phyloP scores from a whole-genome alignment of 2,888 invertebrate genomes.

The Pseudococcus jackbeardsleyi region DNA sequence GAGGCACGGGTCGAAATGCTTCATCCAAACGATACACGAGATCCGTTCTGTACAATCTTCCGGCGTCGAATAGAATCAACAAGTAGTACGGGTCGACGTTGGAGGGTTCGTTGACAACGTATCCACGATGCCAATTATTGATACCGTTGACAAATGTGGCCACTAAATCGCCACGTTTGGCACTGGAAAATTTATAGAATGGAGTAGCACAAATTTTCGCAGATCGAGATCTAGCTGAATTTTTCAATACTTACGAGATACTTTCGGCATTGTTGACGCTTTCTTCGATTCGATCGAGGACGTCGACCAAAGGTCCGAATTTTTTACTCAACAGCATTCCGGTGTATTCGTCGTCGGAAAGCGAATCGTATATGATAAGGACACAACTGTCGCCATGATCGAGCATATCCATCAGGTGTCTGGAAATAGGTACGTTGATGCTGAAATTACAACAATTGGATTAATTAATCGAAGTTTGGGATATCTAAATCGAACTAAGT shows the following conservation, averaged over 20 bases:
- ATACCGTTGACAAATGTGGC: background rate
- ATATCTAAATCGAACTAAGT: no score
- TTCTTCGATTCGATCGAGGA: background rate
- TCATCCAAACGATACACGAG: background rate
- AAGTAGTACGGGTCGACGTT: background rate
- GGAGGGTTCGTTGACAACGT: background rate
- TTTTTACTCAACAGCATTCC: constrained; percentile 18
- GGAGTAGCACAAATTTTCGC: no score
- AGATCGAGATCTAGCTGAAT: no score
- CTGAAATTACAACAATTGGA: background rate
- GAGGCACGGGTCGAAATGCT: background rate
- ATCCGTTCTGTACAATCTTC: background rate
- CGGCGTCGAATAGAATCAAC: constrained; percentile 4
- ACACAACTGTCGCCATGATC: background rate
- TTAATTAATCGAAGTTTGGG: no score
- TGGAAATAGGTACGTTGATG: background rate
- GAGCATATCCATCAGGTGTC: background rate
- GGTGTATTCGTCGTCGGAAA: background rate
- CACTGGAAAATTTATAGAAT: background rate
- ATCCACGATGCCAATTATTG: background rate
- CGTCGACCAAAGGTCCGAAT: background rate
- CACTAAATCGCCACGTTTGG: constrained; percentile 9
- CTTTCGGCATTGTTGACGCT: background rate
- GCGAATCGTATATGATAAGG: background rate
- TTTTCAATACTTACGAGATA: background rate